phyloP scores from a whole-genome alignment of 2,888 invertebrate species.

The Vesta saturnalis region DNA sequence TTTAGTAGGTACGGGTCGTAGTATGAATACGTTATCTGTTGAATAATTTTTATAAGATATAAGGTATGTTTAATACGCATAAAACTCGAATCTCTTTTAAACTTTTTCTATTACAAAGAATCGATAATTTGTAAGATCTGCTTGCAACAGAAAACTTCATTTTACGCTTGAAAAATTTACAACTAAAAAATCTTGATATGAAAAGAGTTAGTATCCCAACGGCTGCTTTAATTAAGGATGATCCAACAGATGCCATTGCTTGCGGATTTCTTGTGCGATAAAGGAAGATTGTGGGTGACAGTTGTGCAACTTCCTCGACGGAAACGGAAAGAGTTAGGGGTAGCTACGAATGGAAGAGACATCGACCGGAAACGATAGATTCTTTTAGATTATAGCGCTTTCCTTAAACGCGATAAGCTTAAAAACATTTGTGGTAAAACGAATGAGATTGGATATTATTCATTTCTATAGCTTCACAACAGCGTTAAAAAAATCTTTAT shows the following conservation, averaged over 20 bases:
- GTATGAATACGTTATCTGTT: too few species aligned
- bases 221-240: slow-evolving; percentile 44
- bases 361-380: slow-evolving; percentile 41
- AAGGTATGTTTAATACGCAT: background rate
- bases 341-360: slow-evolving; percentile 37
- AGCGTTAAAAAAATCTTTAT: too few species aligned
- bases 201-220: slow-evolving; percentile 33
- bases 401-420: slow-evolving; percentile 30
- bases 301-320: slow-evolving; percentile 37
- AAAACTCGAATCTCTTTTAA: background rate
- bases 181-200: slow-evolving; percentile 37
- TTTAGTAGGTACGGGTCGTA: too few species aligned
- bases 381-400: slow-evolving; percentile 39
- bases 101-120: slow-evolving; percentile 8
- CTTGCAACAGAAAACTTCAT: slow-evolving; percentile 34
- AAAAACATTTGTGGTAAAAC: slow-evolving; percentile 25
- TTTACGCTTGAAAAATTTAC: slow-evolving; percentile 35
- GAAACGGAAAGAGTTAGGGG: slow-evolving; percentile 42
- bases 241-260: slow-evolving; percentile 38
- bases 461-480: background rate
- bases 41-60: background rate
- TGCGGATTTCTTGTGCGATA: slow-evolving; percentile 38
- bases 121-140: slow-evolving; percentile 16
- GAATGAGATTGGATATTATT: slow-evolving; percentile 6
- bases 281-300: slow-evolving; percentile 42